Evolutionary conservation across 2,888 invertebrate genomes (phyloP).

Genomic region (Hofmannophila pseudospretella): DNA sequence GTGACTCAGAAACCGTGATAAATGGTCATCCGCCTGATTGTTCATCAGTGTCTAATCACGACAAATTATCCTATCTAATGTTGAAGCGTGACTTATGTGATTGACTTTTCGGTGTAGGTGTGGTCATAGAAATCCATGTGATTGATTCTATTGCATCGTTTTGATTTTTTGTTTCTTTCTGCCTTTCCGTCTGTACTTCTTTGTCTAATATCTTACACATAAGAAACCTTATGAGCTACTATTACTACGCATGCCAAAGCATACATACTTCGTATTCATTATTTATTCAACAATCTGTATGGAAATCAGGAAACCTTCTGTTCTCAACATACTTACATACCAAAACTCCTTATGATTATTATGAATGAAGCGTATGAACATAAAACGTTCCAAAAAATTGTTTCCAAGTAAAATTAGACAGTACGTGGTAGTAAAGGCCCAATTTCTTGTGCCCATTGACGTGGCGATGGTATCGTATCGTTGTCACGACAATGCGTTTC

Average conservation of each 20-base stretch:
- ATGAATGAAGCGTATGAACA: slow-evolving; percentile 26
- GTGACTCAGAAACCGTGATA: slow-evolving; percentile 48
- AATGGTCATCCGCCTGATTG: slow-evolving; percentile 43
- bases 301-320: neutral
- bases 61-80: slow-evolving; percentile 49
- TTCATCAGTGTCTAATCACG: slow-evolving; percentile 46
- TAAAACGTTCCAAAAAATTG: slow-evolving; percentile 35
- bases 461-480: slow-evolving; percentile 50
- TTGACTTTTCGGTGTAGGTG: slow-evolving; percentile 10
- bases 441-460: slow-evolving; percentile 48
- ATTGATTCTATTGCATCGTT: too few relatives aligned
- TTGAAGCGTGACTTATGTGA: slow-evolving; percentile 19
- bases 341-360: slow-evolving; percentile 2
- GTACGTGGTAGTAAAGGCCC: slow-evolving; percentile 37
- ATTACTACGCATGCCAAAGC: too few relatives aligned
- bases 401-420: slow-evolving; percentile 30
- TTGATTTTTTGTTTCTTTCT: too few relatives aligned
- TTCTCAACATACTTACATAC: neutral
- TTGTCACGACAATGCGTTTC: slow-evolving; percentile 50
- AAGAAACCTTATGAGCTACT: too few relatives aligned
- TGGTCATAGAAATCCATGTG: neutral
- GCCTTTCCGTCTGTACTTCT: too few relatives aligned
- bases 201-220: too few relatives aligned
- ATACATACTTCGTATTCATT: neutral
- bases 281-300: neutral